phyloP scores from a whole-genome alignment of 2,797 vertebrate genomes.

The Diplodus puntazzo region DNA sequence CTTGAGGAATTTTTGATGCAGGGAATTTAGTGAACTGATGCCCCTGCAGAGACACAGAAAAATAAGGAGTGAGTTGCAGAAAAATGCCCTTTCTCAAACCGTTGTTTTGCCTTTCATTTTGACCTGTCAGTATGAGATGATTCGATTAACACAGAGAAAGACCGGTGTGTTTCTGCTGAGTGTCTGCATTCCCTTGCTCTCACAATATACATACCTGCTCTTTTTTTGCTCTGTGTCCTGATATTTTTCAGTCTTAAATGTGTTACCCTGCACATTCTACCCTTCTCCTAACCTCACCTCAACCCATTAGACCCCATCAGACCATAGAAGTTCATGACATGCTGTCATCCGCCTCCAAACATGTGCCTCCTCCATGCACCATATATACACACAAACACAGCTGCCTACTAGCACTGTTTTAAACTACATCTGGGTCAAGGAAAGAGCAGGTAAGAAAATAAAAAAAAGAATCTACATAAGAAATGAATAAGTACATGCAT shows the following conservation, averaged over 20 bases:
- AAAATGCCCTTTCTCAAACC: slow-evolving; percentile 25
- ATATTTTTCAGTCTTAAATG: slow-evolving; percentile 19
- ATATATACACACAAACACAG: neutral
- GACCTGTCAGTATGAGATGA: slow-evolving; percentile 41
- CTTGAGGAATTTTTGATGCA: slow-evolving; percentile 21
- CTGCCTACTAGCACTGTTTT: neutral
- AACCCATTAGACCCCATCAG: neutral
- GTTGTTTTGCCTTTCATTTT: slow-evolving; percentile 37
- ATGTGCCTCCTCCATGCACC: neutral
- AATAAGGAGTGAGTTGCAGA: slow-evolving; percentile 39
- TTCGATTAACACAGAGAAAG: slow-evolving; percentile 37
- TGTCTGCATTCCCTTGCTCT: slow-evolving; percentile 30
- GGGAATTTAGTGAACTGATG: slow-evolving; percentile 28
- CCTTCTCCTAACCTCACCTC: slow-evolving; percentile 8
- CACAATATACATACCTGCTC: neutral
- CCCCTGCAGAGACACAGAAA: slow-evolving; percentile 9
- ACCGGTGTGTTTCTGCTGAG: slow-evolving; percentile 51
- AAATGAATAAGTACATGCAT: neutral
- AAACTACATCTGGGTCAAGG: neutral
- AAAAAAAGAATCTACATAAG: neutral
- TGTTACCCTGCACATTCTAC: slow-evolving; percentile 8
- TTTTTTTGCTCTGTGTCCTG: slow-evolving; percentile 22
- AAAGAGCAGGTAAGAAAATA: neutral
- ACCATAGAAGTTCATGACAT: slow-evolving; percentile 13
- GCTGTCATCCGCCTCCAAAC: neutral